A percentile compares a stretch with the other conserved stretches of the same genome.
These are phyloP conservation scores for Scyliorhinus canicula DNA, from an alignment of 2,797 vertebrate species.

Conservation along the genomic window DNA sequence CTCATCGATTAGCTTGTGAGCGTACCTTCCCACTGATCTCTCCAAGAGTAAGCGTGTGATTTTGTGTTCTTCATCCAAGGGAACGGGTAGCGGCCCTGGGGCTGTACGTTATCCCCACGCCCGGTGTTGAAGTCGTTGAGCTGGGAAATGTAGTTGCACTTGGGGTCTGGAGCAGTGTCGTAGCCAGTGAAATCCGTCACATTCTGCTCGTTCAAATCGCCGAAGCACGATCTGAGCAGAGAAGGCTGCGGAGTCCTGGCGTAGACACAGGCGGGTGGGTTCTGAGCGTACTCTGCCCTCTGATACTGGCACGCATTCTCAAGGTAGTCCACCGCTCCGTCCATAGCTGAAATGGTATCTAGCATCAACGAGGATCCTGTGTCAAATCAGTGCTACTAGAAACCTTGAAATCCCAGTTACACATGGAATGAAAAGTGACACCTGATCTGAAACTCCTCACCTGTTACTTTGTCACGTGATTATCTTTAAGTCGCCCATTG, in stretches of 20 bases:
- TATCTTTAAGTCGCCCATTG: neutral
- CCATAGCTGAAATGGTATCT: constrained; percentile 42
- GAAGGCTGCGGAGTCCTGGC: constrained; percentile 39
- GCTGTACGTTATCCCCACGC: constrained; percentile 21
- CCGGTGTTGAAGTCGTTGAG: constrained; percentile 38
- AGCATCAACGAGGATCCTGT: neutral
- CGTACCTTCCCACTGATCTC: constrained; percentile 40
- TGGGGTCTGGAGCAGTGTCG: constrained; percentile 40
- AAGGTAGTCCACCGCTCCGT: constrained; percentile 44
- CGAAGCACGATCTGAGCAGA: constrained; percentile 39
- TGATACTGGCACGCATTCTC: constrained; percentile 42
- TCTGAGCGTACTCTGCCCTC: constrained; percentile 40
- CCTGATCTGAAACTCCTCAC: neutral
- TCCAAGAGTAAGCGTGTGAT: constrained; percentile 42
- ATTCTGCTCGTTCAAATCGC: constrained; percentile 39
- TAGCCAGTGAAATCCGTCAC: constrained; percentile 40
- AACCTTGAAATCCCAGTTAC: neutral
- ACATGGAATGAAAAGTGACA: neutral
- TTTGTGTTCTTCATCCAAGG: constrained; percentile 50
- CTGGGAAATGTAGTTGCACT: constrained; percentile 37
- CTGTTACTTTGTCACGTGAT: constrained; percentile 9
- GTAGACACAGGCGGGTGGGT: constrained; percentile 45
- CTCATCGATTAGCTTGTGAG: neutral
- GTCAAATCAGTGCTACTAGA: neutral
- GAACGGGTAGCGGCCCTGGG: constrained; percentile 40